Evolutionary conservation across 2,888 invertebrate species (phyloP), one percentile per base, ranked within the genome.

Genomic region (Leucophora obtusa): DNA sequence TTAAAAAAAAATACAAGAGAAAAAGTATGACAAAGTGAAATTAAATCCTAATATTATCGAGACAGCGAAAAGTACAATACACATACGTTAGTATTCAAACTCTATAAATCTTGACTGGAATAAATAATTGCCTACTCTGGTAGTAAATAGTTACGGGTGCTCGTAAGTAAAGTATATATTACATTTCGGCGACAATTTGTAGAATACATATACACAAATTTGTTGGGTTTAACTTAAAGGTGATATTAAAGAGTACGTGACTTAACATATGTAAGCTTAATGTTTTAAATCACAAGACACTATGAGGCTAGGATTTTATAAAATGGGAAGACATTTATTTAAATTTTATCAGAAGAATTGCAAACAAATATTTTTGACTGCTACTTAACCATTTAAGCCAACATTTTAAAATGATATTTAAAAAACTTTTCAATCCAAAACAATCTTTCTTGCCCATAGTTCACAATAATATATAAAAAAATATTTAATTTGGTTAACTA

Each of bases 11-110:
- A 43, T 38, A 43, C 35, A 53, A 65, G 51, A 38, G 50, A 28
- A 51, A 33, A 59, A 51, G 68, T 68, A 56, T 56, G 68, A 17
- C 62, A 72, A 78, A 78, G 78, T 78, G 78, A 78, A 78, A 78
- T 68, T 78, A 54, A 68, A 73, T 53, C 59, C 53, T 43, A 56
- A 21, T 43, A 68, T 50, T 43, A 21, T 15, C 58, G 21, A 59
- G 63, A 56, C 65, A 71, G 35, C 38, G 33, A 15, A 11, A 35
- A 59, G 35, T 28, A 17, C 21, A 47, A 18, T 28, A 18, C 28
- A 15, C 24, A 1, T 38, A 11, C 51, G 43, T 54, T 60, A 60
- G 35, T 62, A 71, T 66, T 71, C 54, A 50, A 73, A 56, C 24
- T 70, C 59, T 54, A 38, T 17, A 63, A 63, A 54, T 66, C 65